phyloP scores from a whole-genome alignment of 2,113 vertebrate species.

The Cyanistes caeruleus region DNA sequence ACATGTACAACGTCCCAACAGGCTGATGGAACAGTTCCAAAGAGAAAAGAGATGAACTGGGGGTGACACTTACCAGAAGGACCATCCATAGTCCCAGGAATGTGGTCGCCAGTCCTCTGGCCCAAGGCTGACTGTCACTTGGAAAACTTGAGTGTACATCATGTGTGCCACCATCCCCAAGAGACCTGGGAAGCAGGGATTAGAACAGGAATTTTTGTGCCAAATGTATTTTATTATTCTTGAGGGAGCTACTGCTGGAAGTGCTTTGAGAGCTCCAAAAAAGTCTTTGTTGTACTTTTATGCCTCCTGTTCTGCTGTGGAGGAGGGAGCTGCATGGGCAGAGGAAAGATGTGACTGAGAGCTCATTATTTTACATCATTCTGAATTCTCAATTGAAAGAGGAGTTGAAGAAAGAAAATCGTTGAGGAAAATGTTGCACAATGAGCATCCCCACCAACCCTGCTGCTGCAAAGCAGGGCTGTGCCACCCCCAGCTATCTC shows the following conservation, averaged over 20 bases:
- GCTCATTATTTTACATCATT: slow-evolving; percentile 31
- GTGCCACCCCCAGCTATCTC: neutral
- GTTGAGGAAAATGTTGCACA: slow-evolving; percentile 9
- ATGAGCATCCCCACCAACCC: neutral
- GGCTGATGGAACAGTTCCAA: neutral
- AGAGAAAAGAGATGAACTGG: neutral
- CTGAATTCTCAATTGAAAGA: slow-evolving; percentile 42
- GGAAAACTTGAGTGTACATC: slow-evolving; percentile 96
- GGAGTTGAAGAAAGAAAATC: slow-evolving; percentile 26
- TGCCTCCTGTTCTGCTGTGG: slow-evolving; percentile 32
- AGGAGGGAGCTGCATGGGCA: slow-evolving; percentile 54
- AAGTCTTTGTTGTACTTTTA: slow-evolving; percentile 37
- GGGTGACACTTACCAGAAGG: slow-evolving; percentile 86
- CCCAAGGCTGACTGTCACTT: slow-evolving; percentile 91
- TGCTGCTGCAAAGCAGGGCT: neutral
- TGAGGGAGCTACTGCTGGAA: neutral
- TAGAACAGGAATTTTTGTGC: neutral
- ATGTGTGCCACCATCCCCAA: slow-evolving; percentile 95
- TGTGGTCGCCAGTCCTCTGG: slow-evolving; percentile 96
- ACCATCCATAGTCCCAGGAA: slow-evolving; percentile 94
- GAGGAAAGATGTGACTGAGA: slow-evolving; percentile 53
- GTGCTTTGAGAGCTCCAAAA: slow-evolving; percentile 2
- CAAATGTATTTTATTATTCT: neutral
- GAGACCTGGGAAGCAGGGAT: slow-evolving; percentile 79
- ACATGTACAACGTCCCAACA: neutral